These are phyloP conservation scores for Gastrophysa polygoni DNA, from an alignment of 2,888 invertebrate species.

Conservation along the genomic window DNA sequence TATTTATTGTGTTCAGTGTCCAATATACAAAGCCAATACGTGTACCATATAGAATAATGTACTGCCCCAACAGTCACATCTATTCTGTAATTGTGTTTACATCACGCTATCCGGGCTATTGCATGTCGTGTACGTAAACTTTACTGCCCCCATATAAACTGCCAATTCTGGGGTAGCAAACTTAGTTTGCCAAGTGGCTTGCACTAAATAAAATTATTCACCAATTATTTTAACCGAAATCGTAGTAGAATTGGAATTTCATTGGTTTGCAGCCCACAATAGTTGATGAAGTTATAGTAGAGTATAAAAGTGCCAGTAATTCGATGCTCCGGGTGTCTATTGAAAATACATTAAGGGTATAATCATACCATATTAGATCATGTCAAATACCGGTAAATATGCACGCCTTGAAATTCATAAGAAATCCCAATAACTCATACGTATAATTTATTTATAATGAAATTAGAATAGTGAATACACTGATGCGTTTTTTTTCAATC, in stretches of 20 bases:
- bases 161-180: slow-evolving; percentile 44
- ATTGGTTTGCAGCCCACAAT: too few relatives aligned
- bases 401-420: too few relatives aligned
- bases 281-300: too few relatives aligned
- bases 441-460: too few relatives aligned
- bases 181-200: slow-evolving; percentile 46
- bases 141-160: slow-evolving; percentile 45
- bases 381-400: too few relatives aligned
- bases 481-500: too few relatives aligned
- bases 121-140: slow-evolving; percentile 45
- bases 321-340: too few relatives aligned
- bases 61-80: slow-evolving; percentile 47
- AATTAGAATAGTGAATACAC: too few relatives aligned
- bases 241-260: background rate
- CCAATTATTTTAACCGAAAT: slow-evolving; percentile 38
- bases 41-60: slow-evolving; percentile 47
- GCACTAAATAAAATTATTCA: slow-evolving; percentile 44
- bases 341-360: too few relatives aligned
- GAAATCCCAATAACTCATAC: too few relatives aligned
- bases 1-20: slow-evolving; percentile 36
- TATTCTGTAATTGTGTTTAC: slow-evolving; percentile 50
- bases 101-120: slow-evolving; percentile 43
- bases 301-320: too few relatives aligned
- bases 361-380: too few relatives aligned
- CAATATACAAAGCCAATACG: slow-evolving; percentile 43